These are phyloP conservation scores for Akabosia matsudoensis DNA, from an alignment of 1,140 invertebrate genomes.

Conservation along the genomic window DNA sequence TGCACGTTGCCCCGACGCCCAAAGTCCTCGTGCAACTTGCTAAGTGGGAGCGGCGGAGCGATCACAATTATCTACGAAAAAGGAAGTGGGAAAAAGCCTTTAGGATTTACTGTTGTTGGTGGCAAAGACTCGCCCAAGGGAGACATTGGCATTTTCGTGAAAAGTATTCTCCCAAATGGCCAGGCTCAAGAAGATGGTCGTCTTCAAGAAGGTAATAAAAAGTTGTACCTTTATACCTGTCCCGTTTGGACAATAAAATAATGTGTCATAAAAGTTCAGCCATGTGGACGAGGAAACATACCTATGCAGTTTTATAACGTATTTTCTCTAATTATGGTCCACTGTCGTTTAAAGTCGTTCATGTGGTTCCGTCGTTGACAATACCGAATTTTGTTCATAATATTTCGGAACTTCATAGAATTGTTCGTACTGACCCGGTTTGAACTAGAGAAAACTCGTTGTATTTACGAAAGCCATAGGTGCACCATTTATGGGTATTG, in stretches of 20 bases:
- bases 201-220: slow-evolving; percentile 63
- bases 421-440: no score
- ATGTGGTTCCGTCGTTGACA: no score
- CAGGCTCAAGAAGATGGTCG: slow-evolving; percentile 66
- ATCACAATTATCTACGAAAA: slow-evolving; percentile 59
- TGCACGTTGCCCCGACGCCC: slow-evolving; percentile 51
- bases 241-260: no score
- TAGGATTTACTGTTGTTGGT: slow-evolving; percentile 73
- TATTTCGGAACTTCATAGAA: no score
- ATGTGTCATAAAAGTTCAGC: background rate
- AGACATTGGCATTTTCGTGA: slow-evolving; percentile 69
- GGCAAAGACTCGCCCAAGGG: slow-evolving; percentile 68
- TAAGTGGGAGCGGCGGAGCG: background rate
- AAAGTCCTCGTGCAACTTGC: slow-evolving; percentile 43
- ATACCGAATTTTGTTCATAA: no score
- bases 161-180: slow-evolving; percentile 66
- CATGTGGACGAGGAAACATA: no score
- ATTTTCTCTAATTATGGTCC: no score
- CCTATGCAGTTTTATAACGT: no score
- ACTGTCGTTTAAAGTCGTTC: no score
- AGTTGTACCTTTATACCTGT: background rate
- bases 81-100: slow-evolving; percentile 62
- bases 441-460: no score
- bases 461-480: no score
- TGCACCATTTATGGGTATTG: no score